Evolutionary conservation across 2,797 vertebrate genomes (phyloP).

Genomic region (Rhabdomys pumilio): DNA sequence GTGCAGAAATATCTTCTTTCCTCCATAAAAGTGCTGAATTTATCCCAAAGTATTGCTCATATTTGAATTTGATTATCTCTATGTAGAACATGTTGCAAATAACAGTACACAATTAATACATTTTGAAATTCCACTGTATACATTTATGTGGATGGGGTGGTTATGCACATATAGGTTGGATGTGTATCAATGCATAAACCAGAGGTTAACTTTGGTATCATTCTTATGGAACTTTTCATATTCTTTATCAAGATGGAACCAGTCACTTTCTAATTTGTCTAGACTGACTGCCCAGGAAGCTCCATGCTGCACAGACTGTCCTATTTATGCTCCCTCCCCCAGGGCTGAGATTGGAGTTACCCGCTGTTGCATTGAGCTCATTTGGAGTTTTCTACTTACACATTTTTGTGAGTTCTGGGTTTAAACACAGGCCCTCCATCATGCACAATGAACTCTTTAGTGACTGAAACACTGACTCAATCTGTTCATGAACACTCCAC

Average conservation of each 20-base stretch:
- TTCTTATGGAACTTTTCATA: not conserved
- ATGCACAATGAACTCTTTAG: not conserved
- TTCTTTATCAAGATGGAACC: not conserved
- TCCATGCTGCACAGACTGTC: no score
- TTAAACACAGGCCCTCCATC: not conserved
- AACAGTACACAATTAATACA: not conserved
- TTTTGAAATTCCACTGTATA: not conserved
- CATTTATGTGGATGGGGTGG: not conserved
- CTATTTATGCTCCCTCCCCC: not conserved
- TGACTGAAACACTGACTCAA: not conserved
- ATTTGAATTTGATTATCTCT: slow-evolving; percentile 23
- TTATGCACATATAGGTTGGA: not conserved
- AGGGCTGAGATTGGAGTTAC: not conserved
- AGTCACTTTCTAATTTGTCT: not conserved
- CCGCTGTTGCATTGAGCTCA: not conserved
- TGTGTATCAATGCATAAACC: not conserved
- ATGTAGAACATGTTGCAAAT: not conserved
- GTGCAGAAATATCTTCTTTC: not conserved
- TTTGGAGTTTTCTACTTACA: not conserved
- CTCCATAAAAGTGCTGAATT: not conserved
- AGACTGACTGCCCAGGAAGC: not conserved
- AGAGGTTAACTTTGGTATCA: not conserved
- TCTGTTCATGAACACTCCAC: not conserved
- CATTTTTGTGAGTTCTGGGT: not conserved
- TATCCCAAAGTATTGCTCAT: not conserved